Conservation (phyloP, 2,113 vertebrate genomes). For the Hipposideros armiger region DNA sequence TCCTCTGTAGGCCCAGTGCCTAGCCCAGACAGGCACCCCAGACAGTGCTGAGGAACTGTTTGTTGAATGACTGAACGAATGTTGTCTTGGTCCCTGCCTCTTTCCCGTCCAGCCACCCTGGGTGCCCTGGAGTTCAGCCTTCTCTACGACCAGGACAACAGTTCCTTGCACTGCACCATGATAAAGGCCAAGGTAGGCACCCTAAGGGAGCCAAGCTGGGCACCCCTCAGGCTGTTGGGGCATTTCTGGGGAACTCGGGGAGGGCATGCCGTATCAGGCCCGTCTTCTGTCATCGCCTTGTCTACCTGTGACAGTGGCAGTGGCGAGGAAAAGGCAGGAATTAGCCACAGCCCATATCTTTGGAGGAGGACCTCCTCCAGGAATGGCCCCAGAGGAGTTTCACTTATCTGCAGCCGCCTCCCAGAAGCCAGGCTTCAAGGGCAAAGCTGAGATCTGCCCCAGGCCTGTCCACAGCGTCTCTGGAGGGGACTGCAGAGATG, state of each 20-base stretch:
- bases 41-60: neutral
- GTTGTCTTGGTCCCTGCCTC: conserved; percentile 31
- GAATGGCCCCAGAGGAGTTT: neutral
- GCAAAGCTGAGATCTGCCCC: neutral
- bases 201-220: neutral
- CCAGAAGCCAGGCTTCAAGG: neutral
- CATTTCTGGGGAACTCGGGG: neutral
- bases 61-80: conserved; percentile 31
- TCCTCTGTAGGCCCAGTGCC: neutral
- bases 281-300: neutral
- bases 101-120: conserved; percentile 91
- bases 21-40: neutral
- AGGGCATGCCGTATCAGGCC: neutral
- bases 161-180: conserved; percentile 95
- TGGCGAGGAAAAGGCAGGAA: neutral
- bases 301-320: neutral
- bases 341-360: neutral
- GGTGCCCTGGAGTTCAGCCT: conserved; percentile 97
- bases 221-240: neutral
- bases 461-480: fast-evolving
- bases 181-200: conserved; percentile 94
- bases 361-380: neutral
- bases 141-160: conserved; percentile 95
- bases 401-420: neutral
- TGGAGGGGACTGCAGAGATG: neutral